Percentiles rank a stretch among this genome's conserved stretches.
Evolutionary conservation across 2,797 vertebrate genomes (phyloP).

Genomic region (Falco berigora): DNA sequence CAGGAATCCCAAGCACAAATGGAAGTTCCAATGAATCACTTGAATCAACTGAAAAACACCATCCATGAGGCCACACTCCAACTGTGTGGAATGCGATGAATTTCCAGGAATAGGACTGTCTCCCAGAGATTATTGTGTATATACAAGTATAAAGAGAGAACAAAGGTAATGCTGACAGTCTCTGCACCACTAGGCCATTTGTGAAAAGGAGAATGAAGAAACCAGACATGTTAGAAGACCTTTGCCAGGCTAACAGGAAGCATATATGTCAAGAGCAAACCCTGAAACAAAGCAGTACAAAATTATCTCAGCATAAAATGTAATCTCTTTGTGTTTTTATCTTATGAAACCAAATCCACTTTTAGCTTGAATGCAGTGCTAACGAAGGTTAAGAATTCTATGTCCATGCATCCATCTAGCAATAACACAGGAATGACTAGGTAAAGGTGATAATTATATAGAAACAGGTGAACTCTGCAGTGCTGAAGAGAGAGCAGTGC

Average conservation of each 20-base stretch:
- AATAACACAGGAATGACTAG: background rate
- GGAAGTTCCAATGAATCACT: slow-evolving; percentile 13
- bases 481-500: background rate
- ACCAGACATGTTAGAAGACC: background rate
- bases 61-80: background rate
- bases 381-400: background rate
- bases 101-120: slow-evolving; percentile 46
- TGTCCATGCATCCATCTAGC: background rate
- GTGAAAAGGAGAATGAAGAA: slow-evolving; percentile 32
- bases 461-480: background rate
- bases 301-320: background rate
- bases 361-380: background rate
- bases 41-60: background rate
- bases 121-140: slow-evolving; percentile 14
- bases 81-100: background rate
- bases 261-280: background rate
- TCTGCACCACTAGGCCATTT: background rate
- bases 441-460: background rate
- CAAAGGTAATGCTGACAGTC: slow-evolving; percentile 9
- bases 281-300: slow-evolving; percentile 13
- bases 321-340: background rate
- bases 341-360: background rate
- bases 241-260: slow-evolving; percentile 18
- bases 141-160: background rate
- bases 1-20: slow-evolving; percentile 36